These are phyloP conservation scores for Parapsyche elsis DNA, from an alignment of 1,140 invertebrate species.

Conservation along the genomic window DNA sequence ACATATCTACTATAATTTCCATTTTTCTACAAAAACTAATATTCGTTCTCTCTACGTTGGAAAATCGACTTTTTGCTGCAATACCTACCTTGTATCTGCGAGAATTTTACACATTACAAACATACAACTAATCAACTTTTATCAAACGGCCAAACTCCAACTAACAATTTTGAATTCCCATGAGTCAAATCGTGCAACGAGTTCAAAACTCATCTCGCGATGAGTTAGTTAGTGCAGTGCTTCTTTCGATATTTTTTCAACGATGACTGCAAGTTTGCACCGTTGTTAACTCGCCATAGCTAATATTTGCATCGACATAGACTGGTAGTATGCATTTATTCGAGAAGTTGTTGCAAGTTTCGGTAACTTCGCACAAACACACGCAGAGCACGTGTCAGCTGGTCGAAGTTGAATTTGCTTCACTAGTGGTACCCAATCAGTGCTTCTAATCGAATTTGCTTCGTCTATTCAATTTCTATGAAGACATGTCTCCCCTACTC, in stretches of 20 bases:
- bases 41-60: too few species aligned
- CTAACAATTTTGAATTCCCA: not conserved
- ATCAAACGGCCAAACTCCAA: conserved; percentile 3
- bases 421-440: too few species aligned
- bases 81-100: not conserved
- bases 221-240: not conserved
- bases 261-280: not conserved
- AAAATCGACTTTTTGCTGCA: too few species aligned
- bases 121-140: not conserved
- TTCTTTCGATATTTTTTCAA: not conserved
- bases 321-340: not conserved
- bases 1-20: not conserved
- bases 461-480: too few species aligned
- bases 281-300: not conserved
- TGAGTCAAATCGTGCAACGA: not conserved
- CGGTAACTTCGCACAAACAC: not conserved
- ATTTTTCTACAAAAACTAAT: not conserved
- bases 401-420: too few species aligned
- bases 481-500: too few species aligned
- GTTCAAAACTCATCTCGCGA: not conserved
- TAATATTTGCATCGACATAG: not conserved
- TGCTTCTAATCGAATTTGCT: too few species aligned
- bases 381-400: not conserved
- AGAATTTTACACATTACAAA: conserved; percentile 6
- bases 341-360: not conserved